Evolutionary conservation across 2,113 vertebrate genomes (phyloP).

Genomic region (Heptranchias perlo): DNA sequence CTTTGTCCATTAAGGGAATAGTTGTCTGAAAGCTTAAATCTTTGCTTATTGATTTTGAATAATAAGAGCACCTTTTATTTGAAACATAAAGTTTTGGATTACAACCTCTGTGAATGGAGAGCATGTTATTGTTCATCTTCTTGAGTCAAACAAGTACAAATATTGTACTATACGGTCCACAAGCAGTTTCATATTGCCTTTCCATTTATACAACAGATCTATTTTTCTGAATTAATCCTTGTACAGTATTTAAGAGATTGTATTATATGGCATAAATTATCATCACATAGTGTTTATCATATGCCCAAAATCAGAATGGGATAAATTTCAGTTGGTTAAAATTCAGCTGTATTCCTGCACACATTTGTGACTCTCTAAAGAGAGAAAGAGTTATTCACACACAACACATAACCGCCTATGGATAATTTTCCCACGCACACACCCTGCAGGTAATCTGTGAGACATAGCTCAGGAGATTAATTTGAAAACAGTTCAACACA

Average conservation of each 20-base stretch:
- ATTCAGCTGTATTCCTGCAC: background rate
- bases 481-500: background rate
- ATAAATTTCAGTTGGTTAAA: background rate
- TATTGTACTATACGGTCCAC: background rate
- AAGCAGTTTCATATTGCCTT: background rate
- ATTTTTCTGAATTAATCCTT: background rate
- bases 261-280: background rate
- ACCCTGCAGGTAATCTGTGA: background rate
- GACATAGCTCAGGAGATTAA: background rate
- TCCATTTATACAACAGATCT: background rate
- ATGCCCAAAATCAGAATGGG: background rate
- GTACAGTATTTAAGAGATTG: background rate
- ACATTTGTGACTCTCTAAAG: background rate
- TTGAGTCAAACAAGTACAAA: background rate
- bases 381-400: background rate
- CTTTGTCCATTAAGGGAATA: background rate
- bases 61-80: constrained; percentile 17
- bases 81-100: background rate
- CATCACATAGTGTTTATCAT: background rate
- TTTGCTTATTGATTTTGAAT: constrained; percentile 17
- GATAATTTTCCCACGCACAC: background rate
- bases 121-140: background rate
- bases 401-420: background rate
- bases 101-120: background rate
- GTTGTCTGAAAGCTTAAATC: background rate